Evolutionary conservation across 2,113 vertebrate genomes (phyloP).

Genomic region (Sinosuthora webbiana): DNA sequence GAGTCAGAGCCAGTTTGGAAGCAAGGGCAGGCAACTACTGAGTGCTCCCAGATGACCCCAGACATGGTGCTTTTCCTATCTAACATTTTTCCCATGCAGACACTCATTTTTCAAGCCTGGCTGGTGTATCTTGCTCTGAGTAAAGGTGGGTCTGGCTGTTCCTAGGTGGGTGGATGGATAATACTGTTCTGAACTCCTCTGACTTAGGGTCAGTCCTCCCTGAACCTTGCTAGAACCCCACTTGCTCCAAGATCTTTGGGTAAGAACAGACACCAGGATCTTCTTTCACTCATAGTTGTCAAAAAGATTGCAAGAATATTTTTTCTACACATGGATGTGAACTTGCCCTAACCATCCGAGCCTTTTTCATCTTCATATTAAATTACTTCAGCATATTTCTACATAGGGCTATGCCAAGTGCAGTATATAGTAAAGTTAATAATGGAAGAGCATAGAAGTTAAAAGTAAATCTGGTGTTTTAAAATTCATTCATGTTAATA

Average conservation of each 20-base stretch:
- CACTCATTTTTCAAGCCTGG: neutral
- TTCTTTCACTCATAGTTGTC: neutral
- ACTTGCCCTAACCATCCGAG: neutral
- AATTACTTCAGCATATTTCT: constrained; percentile 4
- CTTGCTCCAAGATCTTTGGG: neutral
- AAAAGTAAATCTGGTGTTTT: constrained; percentile 19
- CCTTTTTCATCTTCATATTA: constrained; percentile 6
- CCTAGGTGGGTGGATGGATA: neutral
- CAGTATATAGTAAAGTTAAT: constrained; percentile 9
- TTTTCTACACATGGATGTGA: neutral
- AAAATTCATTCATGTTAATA: constrained; percentile 39
- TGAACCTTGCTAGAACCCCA: neutral
- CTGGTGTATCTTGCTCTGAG: neutral
- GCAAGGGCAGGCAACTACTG: rapidly evolving
- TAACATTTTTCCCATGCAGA: neutral
- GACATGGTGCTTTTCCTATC: neutral
- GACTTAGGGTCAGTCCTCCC: neutral
- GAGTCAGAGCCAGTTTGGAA: neutral
- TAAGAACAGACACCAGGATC: neutral
- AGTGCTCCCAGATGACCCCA: neutral
- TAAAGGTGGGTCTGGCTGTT: neutral
- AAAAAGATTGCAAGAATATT: neutral
- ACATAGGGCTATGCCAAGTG: neutral
- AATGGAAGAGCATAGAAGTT: constrained; percentile 26
- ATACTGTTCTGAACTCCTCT: neutral